Base-by-base conservation (phyloP, 2,113 vertebrate species). In the Zosterops hypoxanthus region DNA sequence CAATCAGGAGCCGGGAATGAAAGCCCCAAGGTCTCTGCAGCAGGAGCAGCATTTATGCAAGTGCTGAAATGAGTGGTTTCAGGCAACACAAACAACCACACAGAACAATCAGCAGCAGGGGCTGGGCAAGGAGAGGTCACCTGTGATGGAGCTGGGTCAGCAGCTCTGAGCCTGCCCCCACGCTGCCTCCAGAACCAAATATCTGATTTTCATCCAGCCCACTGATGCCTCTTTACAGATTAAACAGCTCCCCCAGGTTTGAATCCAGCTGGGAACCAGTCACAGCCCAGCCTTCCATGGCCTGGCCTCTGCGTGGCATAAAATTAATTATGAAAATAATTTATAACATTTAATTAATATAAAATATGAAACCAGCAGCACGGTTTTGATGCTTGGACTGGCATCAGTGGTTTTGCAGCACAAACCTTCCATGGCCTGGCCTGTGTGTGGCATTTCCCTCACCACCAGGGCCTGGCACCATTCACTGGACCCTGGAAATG, bases 401-500 rank as follows among this genome's bases (percentile, higher is more conserved):
- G 47, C 22, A 49, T 7, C 47, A 49, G 47, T 24, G 23, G 47
- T 49, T 49, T 49, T 49, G 47, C 47, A 49, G 47, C 47, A 49
- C 47, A 49, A 49, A 49, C 47, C 22, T 13, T 24, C 47, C 22
- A 13, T 13, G 12, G 52, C 28, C 28, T 53, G 52, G 29, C 10
- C 50, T 52, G 17, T 7, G 17, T 33, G 53, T 55, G 53, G 18
- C 56, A 59, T 24, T 59, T 24, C 56, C 22, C 14, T 15, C 31
- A 6, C 20, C 56, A 2, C 3, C 17, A 1, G 1, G 20, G 11
- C 52, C 33, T 3, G n/a, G 53, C 13, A 46, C 69, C n/a, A 0
- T 4, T 28, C 1, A 6, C 44, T 0, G 2, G 3, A 1, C 21
- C 0, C 29, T 64, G 41, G 11, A 6, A 57, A 6, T 3, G 15